A percentile compares a stretch with the other conserved stretches of the same genome.
These are phyloP conservation scores for Chloroclysta siterata DNA, from an alignment of 2,888 invertebrate genomes.

Conservation along the genomic window DNA sequence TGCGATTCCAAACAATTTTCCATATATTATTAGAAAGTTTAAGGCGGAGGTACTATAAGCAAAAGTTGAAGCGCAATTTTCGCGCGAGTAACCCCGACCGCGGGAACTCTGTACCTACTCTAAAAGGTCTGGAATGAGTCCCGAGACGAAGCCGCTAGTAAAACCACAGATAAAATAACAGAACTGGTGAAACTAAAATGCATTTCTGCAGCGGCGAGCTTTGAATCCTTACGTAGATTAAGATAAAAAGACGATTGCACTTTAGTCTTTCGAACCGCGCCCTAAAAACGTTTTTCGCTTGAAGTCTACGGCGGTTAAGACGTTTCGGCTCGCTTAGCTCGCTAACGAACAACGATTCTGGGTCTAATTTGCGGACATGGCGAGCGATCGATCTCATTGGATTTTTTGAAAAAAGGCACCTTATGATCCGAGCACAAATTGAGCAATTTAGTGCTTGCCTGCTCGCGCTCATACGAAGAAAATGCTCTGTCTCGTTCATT, in stretches of 20 bases:
- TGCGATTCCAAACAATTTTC: too few relatives aligned
- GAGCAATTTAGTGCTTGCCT: slow-evolving; percentile 78
- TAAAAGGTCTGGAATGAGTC: slow-evolving; percentile 39
- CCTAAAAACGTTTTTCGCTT: slow-evolving; percentile 44
- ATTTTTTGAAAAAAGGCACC: slow-evolving; percentile 78
- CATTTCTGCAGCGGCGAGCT: slow-evolving; percentile 74
- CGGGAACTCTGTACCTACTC: slow-evolving; percentile 15
- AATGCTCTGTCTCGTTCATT: slow-evolving; percentile 55
- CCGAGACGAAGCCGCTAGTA: slow-evolving; percentile 40
- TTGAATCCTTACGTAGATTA: slow-evolving; percentile 69
- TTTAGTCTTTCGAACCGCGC: slow-evolving; percentile 22
- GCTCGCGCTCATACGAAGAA: slow-evolving; percentile 56
- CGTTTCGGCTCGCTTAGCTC: slow-evolving; percentile 45
- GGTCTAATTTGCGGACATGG: slow-evolving; percentile 84
- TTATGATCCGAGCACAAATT: slow-evolving; percentile 80
- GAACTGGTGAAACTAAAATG: slow-evolving; percentile 67
- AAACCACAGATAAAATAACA: slow-evolving; percentile 41
- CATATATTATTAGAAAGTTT: too few relatives aligned
- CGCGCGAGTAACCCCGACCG: slow-evolving; percentile 56
- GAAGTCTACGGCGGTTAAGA: slow-evolving; percentile 47
- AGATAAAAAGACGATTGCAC: slow-evolving; percentile 50
- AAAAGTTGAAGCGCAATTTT: slow-evolving; percentile 61
- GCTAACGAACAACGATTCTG: slow-evolving; percentile 82
- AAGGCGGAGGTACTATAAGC: neutral
- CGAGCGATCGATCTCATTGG: slow-evolving; percentile 83